Base-by-base conservation (phyloP, 2,888 invertebrate species). In the Peribatodes rhomboidaria region DNA sequence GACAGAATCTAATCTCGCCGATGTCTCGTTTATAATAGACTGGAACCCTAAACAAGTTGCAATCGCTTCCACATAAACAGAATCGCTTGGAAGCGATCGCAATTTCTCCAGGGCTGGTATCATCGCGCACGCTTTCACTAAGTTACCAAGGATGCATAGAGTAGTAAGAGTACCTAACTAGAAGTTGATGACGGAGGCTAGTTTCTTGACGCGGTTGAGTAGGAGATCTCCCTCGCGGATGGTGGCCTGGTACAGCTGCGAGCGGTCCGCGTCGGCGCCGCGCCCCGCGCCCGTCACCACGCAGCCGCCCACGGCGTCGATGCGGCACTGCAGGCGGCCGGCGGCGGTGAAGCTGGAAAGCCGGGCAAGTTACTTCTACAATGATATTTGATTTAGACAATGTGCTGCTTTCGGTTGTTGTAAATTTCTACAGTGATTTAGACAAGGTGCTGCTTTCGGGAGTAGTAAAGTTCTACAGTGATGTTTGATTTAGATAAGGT, bases 101-200 rank as follows among this genome's bases (percentile, higher is more conserved):
- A n/a, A n/a, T n/a, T n/a, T n/a, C n/a, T n/a, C n/a, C n/a, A n/a
- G n/a, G n/a, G n/a, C 42, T 42, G 14, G 16, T 41, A 41, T 13
- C 14, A 41, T 41, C 41, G 13, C 14, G 14, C 14, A 16, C n/a
- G n/a, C n/a, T n/a, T n/a, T n/a, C n/a, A 41, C 16, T 16, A 8
- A 41, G n/a, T 13, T 41, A 42, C 42, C 20, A 42, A 20, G 11
- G 11, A 42, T 20, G 20, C 42, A 42, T 42, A 18, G 20, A 42
- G 0, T 55, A 53, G 54, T 55, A 63, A 20, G 53, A 35, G 46
- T 66, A 67, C 60, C 52, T 56, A 22, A 57, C 39, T 96, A 98
- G 94, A 99, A 99, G 94, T 99, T 99, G 88, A 99, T 99, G 77
- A 99, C 99, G 85, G 99, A 96, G 76, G 99, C 99, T 65, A 99